phyloP scores from a whole-genome alignment of 1,140 invertebrate genomes.

The Papilio polyxenes region DNA sequence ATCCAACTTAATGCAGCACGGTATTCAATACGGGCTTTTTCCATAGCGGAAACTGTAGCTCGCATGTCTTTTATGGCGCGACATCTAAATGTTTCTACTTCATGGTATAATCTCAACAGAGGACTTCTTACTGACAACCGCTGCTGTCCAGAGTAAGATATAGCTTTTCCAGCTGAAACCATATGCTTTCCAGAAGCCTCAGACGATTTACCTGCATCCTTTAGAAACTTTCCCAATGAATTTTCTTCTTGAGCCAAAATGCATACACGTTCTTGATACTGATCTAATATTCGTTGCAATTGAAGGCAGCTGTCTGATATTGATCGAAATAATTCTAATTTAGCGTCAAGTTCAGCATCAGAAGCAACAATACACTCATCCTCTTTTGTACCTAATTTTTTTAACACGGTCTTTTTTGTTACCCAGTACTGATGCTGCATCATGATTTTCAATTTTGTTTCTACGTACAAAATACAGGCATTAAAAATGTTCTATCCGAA shows the following conservation, averaged over 20 bases:
- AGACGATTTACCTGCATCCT: slow-evolving; percentile 95
- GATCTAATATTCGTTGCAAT: slow-evolving; percentile 94
- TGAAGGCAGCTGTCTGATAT: slow-evolving; percentile 95
- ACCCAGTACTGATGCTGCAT: slow-evolving; percentile 99
- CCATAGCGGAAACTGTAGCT: slow-evolving; percentile 95
- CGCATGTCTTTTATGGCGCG: slow-evolving; percentile 96
- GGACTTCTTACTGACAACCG: slow-evolving; percentile 92
- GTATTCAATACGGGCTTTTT: slow-evolving; percentile 97
- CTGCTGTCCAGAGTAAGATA: slow-evolving; percentile 97
- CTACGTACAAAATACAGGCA: not conserved
- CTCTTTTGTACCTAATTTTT: slow-evolving; percentile 98
- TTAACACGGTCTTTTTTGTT: slow-evolving; percentile 96
- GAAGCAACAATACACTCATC: slow-evolving; percentile 98
- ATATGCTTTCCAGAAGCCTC: slow-evolving; percentile 93
- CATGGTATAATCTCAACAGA: slow-evolving; percentile 94
- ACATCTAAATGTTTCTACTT: slow-evolving; percentile 96
- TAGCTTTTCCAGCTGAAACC: slow-evolving; percentile 94
- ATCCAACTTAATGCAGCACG: slow-evolving; percentile 98
- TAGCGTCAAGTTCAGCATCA: slow-evolving; percentile 98
- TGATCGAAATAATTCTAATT: slow-evolving; percentile 97
- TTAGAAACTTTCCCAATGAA: slow-evolving; percentile 95
- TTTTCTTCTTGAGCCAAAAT: slow-evolving; percentile 98
- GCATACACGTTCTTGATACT: slow-evolving; percentile 96
- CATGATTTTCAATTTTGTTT: slow-evolving; percentile 54
- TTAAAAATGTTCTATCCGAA: slow-evolving; percentile 12